Conservation (phyloP, 2,888 invertebrate species). For the Cheiracanthium punctorium region DNA sequence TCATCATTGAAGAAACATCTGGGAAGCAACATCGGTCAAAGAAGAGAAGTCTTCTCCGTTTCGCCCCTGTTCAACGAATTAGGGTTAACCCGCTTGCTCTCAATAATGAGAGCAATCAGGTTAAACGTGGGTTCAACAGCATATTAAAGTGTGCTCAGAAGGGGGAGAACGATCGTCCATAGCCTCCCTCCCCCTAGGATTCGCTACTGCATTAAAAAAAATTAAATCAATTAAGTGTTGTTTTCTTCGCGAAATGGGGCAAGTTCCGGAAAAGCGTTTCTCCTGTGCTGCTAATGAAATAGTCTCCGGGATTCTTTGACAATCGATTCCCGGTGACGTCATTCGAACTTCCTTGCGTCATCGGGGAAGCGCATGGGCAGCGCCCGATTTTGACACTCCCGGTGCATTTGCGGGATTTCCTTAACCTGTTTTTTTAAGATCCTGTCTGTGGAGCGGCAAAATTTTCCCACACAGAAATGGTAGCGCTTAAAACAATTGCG, state of each 20-base stretch:
- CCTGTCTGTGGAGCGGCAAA: not conserved
- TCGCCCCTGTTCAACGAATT: too few species aligned
- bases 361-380: slow-evolving; percentile 27
- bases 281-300: not conserved
- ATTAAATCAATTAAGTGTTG: too few species aligned
- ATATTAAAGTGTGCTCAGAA: too few species aligned
- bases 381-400: not conserved
- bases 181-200: too few species aligned
- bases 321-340: slow-evolving; percentile 35
- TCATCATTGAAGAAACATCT: too few species aligned
- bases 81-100: too few species aligned
- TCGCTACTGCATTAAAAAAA: too few species aligned
- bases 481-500: not conserved
- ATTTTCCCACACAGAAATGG: not conserved
- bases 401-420: slow-evolving; percentile 64
- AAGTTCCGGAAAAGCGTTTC: not conserved
- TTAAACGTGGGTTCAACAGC: too few species aligned
- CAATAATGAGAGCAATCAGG: too few species aligned
- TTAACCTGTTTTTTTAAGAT: slow-evolving; percentile 1
- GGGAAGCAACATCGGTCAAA: too few species aligned
- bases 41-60: too few species aligned
- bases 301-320: not conserved
- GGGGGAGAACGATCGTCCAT: too few species aligned
- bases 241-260: not conserved
- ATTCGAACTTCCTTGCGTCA: not conserved